Conservation (phyloP, 1,140 invertebrate genomes). For the Arctopsyche grandis region DNA sequence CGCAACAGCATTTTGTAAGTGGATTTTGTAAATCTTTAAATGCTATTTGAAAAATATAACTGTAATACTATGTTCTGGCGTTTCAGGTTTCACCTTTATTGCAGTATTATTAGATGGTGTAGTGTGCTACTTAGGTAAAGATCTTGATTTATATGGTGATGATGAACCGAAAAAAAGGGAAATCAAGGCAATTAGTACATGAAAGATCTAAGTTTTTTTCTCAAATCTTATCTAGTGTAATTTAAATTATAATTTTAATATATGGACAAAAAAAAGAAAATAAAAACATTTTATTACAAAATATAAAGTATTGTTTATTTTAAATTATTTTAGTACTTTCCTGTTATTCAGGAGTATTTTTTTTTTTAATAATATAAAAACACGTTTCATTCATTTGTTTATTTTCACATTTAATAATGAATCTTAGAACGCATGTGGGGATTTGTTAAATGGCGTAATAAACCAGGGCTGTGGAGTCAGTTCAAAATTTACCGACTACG, state of each 20-base stretch:
- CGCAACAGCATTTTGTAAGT: conserved; percentile 67
- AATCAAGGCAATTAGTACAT: too few species aligned
- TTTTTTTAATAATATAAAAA: too few species aligned
- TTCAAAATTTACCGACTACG: too few species aligned
- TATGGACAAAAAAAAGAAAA: background rate
- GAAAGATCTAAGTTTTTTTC: too few species aligned
- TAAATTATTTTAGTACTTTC: too few species aligned
- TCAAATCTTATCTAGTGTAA: background rate
- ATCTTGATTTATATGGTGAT: conserved; percentile 70
- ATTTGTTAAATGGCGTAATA: too few species aligned
- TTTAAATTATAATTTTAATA: conserved; percentile 4
- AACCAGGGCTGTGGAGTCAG: too few species aligned
- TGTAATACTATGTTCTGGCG: conserved; percentile 12
- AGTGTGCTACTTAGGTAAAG: conserved; percentile 69
- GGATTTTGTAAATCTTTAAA: conserved; percentile 10
- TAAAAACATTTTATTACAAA: background rate
- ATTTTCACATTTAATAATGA: too few species aligned
- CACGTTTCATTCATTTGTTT: too few species aligned
- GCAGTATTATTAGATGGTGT: conserved; percentile 68
- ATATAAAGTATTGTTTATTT: too few species aligned
- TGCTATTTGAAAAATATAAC: background rate
- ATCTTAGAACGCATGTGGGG: too few species aligned
- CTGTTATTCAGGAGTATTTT: too few species aligned
- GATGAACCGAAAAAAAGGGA: conserved; percentile 60
- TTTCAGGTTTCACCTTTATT: conserved; percentile 66